Evolutionary conservation across 2,113 vertebrate genomes (phyloP).

Genomic region (Lagopus muta): DNA sequence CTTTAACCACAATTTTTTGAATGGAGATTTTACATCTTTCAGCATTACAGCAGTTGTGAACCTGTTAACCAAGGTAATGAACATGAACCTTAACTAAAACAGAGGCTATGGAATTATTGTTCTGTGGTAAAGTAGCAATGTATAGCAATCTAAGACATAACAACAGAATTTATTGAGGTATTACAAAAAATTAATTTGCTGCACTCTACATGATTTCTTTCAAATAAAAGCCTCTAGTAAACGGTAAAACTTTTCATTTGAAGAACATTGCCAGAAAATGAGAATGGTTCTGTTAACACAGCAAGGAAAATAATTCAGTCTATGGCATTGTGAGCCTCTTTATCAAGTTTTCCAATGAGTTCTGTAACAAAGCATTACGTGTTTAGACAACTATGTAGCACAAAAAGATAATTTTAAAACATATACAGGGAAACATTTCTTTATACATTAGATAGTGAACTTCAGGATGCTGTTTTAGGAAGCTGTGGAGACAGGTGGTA

Average conservation of each 20-base stretch:
- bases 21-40: not conserved
- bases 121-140: not conserved
- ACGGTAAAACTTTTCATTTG: not conserved
- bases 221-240: not conserved
- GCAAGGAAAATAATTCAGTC: too few species aligned
- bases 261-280: too few species aligned
- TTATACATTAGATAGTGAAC: too few species aligned
- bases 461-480: too few species aligned
- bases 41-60: not conserved
- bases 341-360: too few species aligned
- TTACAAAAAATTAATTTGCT: not conserved
- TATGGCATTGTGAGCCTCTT: too few species aligned
- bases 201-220: not conserved
- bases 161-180: not conserved
- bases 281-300: too few species aligned
- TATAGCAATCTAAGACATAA: not conserved
- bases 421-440: too few species aligned
- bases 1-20: not conserved
- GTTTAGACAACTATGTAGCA: too few species aligned
- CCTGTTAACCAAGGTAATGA: fast-evolving
- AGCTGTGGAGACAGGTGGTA: too few species aligned
- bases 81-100: not conserved
- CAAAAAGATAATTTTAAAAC: too few species aligned
- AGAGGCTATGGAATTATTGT: not conserved
- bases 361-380: too few species aligned